Percentiles rank a stretch among this genome's conserved stretches.
phyloP scores from a whole-genome alignment of 1,140 invertebrate species.

The Ridgeia piscesae region DNA sequence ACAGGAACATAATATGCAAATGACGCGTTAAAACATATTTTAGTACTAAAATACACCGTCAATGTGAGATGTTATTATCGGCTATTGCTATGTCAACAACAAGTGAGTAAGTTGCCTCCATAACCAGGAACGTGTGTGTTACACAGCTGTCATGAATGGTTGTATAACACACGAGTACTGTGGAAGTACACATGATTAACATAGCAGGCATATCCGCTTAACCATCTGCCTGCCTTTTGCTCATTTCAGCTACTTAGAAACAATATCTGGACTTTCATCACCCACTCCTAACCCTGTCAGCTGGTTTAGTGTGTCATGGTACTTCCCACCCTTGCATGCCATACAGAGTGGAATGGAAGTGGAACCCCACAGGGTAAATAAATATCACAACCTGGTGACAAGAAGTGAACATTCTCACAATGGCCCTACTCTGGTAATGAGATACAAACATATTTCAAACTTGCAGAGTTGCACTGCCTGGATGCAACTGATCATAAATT shows the following conservation, averaged over 20 bases:
- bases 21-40: neutral
- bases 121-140: neutral
- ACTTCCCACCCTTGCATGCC: neutral
- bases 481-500: neutral
- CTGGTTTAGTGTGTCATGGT: neutral
- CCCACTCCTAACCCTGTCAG: neutral
- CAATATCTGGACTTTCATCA: neutral
- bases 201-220: neutral
- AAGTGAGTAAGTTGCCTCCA: neutral
- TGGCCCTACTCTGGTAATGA: neutral
- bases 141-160: neutral
- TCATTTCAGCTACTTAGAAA: neutral
- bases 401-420: neutral
- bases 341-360: too few relatives aligned
- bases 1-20: constrained; percentile 6
- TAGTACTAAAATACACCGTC: neutral
- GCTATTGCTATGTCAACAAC: neutral
- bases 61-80: neutral
- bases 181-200: neutral
- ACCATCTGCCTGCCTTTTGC: neutral
- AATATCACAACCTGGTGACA: neutral
- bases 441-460: neutral
- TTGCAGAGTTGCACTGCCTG: neutral
- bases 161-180: neutral
- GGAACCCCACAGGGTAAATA: neutral